Evolutionary conservation across 1,140 invertebrate species (phyloP).

Genomic region (Scaptomyza pallida): DNA sequence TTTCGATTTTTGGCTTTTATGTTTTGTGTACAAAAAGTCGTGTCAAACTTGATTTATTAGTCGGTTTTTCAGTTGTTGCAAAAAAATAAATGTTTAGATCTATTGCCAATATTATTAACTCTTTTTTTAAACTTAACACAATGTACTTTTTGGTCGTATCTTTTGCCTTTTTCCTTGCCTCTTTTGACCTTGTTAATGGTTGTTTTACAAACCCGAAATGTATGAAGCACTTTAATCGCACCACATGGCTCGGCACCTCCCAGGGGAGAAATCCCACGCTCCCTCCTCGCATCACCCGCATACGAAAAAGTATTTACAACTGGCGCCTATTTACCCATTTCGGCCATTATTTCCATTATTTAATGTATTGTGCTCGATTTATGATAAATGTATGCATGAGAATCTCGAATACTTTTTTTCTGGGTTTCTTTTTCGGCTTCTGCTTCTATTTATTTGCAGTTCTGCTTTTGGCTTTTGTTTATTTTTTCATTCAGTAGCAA

Average conservation of each 20-base stretch:
- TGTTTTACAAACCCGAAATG: too few species aligned
- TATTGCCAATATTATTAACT: too few species aligned
- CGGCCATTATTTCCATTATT: too few species aligned
- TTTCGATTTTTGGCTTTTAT: neutral
- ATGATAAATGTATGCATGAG: conserved; percentile 15
- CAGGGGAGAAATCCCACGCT: neutral
- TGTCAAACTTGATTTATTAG: neutral
- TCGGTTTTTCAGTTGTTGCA: too few species aligned
- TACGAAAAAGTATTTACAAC: conserved; percentile 26
- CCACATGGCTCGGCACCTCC: conserved; percentile 32
- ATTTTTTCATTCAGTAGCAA: conserved; percentile 12
- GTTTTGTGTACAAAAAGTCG: neutral
- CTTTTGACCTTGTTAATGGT: conserved; percentile 38
- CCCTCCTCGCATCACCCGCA: neutral
- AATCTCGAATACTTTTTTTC: conserved; percentile 12
- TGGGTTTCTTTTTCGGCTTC: conserved; percentile 1
- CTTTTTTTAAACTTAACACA: too few species aligned
- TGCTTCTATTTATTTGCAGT: conserved; percentile 13
- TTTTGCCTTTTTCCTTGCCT: too few species aligned
- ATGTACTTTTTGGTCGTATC: neutral
- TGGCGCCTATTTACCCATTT: conserved; percentile 28
- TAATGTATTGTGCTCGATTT: conserved; percentile 28
- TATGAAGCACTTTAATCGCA: too few species aligned
- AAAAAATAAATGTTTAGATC: too few species aligned
- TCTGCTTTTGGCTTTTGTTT: conserved; percentile 20